Conservation (phyloP, 2,113 vertebrate genomes). For the Syngnathus typhle region DNA sequence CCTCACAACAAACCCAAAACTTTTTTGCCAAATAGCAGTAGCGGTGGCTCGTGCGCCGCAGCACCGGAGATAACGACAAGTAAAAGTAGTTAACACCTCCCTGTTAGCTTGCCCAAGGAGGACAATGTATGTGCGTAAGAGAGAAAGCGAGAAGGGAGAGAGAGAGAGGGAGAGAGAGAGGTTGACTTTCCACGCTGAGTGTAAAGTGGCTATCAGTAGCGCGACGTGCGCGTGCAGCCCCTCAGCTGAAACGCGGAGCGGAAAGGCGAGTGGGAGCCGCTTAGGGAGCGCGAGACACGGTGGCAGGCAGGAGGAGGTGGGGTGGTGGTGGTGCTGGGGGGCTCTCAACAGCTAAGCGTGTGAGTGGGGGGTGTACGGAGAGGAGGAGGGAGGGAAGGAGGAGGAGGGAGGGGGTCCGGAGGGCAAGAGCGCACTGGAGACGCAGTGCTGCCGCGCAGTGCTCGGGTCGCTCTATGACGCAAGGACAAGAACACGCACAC, state of each 20-base stretch:
- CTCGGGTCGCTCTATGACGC: conserved; percentile 46
- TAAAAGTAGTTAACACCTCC: conserved; percentile 76
- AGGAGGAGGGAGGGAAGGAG: not conserved
- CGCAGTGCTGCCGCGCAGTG: conserved; percentile 66
- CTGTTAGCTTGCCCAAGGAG: conserved; percentile 65
- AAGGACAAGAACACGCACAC: conserved; percentile 9
- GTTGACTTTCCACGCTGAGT: conserved; percentile 73
- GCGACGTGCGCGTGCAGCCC: conserved; percentile 69
- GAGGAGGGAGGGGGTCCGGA: conserved; percentile 20
- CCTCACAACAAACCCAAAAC: conserved; percentile 68
- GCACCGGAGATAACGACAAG: conserved; percentile 63
- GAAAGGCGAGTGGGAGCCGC: conserved; percentile 46
- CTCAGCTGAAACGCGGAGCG: conserved; percentile 45
- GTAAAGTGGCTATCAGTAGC: conserved; percentile 77
- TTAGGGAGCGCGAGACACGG: conserved; percentile 43
- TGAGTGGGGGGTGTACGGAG: conserved; percentile 18
- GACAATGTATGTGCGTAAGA: conserved; percentile 17
- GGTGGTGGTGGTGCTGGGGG: not conserved
- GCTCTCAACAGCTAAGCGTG: conserved; percentile 49
- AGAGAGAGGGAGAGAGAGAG: conserved; percentile 38
- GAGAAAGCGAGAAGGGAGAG: conserved; percentile 32
- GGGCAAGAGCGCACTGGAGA: conserved; percentile 42
- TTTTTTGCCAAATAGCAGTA: conserved; percentile 43
- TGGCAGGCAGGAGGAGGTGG: conserved; percentile 41
- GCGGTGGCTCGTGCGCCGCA: conserved; percentile 43